Evolutionary conservation across 2,797 vertebrate genomes (phyloP).

Genomic region (Phoxinus dragarum): DNA sequence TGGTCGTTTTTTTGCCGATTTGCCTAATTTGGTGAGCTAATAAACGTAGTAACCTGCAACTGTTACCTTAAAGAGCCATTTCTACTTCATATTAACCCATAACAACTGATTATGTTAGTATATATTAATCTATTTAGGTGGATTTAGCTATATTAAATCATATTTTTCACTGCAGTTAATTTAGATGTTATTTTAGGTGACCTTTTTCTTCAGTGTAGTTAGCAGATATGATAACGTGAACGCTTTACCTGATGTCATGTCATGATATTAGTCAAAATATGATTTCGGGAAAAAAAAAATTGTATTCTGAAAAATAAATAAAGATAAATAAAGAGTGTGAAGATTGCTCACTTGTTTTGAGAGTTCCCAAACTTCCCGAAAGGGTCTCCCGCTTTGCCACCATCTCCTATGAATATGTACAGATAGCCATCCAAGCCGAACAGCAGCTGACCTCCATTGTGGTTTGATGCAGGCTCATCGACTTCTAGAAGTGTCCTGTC

Average conservation of each 20-base stretch:
- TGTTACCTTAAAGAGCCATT: no score
- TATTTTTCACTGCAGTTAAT: no score
- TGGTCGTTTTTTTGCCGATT: neutral
- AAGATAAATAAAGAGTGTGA: neutral
- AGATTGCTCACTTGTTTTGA: conserved; percentile 82
- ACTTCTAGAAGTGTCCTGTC: conserved; percentile 82
- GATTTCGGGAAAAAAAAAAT: no score
- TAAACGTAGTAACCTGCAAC: no score
- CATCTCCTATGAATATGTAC: conserved; percentile 86
- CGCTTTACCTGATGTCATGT: no score
- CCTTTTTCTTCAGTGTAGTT: no score
- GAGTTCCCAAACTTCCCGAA: conserved; percentile 87
- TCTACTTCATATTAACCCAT: no score
- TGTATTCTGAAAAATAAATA: no score
- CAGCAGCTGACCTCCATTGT: conserved; percentile 86
- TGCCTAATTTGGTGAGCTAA: conserved; percentile 15
- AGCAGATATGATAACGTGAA: no score
- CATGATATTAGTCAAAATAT: no score
- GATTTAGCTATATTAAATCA: neutral
- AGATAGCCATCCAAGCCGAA: conserved; percentile 84
- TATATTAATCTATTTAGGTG: neutral
- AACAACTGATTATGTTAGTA: no score
- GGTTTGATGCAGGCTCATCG: conserved; percentile 84
- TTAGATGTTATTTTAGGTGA: no score
- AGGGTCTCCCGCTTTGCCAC: conserved; percentile 83